Percentiles rank a stretch among this genome's conserved stretches.
These are phyloP conservation scores for Cybosia mesomella DNA, from an alignment of 2,888 invertebrate genomes.

Conservation along the genomic window DNA sequence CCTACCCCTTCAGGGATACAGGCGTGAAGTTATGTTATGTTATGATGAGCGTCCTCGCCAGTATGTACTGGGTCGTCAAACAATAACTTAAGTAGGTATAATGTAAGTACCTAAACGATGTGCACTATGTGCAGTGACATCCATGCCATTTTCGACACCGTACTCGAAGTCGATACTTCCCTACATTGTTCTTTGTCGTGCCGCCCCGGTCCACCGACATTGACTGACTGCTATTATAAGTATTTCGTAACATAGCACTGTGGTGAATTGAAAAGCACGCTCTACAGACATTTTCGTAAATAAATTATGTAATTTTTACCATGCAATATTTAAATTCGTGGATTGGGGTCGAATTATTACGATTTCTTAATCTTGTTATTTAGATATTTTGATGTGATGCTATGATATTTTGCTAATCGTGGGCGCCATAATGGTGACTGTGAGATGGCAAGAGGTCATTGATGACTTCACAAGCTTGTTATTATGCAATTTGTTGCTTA, in stretches of 20 bases:
- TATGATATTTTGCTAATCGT: slow-evolving; percentile 46
- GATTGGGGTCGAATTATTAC: slow-evolving; percentile 31
- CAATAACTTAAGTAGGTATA: not conserved
- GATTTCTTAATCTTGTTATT: slow-evolving; percentile 28
- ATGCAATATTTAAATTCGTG: slow-evolving; percentile 35
- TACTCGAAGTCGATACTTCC: slow-evolving; percentile 1
- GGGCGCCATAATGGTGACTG: slow-evolving; percentile 49
- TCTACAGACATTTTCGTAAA: slow-evolving; percentile 50
- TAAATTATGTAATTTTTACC: slow-evolving; percentile 47
- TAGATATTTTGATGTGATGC: slow-evolving; percentile 26
- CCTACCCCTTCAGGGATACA: too few relatives aligned
- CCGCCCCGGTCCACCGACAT: slow-evolving; percentile 36
- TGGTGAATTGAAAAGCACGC: slow-evolving; percentile 55
- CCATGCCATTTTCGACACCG: slow-evolving; percentile 19
- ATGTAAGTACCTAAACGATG: not conserved
- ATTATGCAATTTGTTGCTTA: slow-evolving; percentile 61
- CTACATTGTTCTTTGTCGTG: slow-evolving; percentile 33
- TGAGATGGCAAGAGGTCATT: slow-evolving; percentile 63
- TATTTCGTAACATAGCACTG: slow-evolving; percentile 49
- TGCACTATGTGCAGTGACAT: not conserved
- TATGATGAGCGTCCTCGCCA: not conserved
- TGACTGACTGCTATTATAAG: slow-evolving; percentile 52
- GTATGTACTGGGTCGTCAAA: not conserved
- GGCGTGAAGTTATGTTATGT: too few relatives aligned
- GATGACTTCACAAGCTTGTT: slow-evolving; percentile 51